Base-by-base conservation (phyloP, 2,797 vertebrate genomes). In the Hyperoplus lanceolatus region DNA sequence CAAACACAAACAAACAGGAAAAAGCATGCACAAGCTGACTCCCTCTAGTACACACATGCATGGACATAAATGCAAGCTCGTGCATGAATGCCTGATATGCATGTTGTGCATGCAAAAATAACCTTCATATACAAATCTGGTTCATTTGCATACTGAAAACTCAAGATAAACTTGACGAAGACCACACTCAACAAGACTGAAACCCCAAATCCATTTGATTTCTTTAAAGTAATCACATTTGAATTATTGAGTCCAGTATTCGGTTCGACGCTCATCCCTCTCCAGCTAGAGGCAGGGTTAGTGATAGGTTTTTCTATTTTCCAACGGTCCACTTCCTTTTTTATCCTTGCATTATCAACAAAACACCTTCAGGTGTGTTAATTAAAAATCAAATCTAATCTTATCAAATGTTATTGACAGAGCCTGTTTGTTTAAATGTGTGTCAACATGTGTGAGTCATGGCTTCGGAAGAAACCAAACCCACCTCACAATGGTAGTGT, bases 1-100 rank as follows among this genome's bases (percentile, higher is more conserved):
- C 66, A 79, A 90, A 87, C 73, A 82, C 87, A 93, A 89, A 90
- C 90, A 91, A 90, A 88, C 77, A 87, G 80, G 75, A 84, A 86
- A 85, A 85, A 68, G 74, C 74, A 69, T 48, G 81, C 67, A 66
- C 67, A 36, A 48, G 59, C 61, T 9, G 9, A 61, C 73, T 63
- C 41, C 68, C 55, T 67, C 61, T 62, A 65, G 6, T 48, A 79
- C 36, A 14, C 55, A 45, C 49, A 51, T 41, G 57, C 51, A 61
- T 14, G 12, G n/a, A 50, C 58, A 64, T 10, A 41, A 43, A 58
- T 21, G 49, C 64, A 62, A 18, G 29, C 55, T 43, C 10, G 4
- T 36, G 74, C 61, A 61, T 36, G 12, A 55, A 14, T 62, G 57
- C 59, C 65, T 59, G n/a, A 42, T 6, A 6, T 55, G 66, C 53